Evolutionary conservation across 2,888 invertebrate species (phyloP).

Genomic region (Molorchus minor): DNA sequence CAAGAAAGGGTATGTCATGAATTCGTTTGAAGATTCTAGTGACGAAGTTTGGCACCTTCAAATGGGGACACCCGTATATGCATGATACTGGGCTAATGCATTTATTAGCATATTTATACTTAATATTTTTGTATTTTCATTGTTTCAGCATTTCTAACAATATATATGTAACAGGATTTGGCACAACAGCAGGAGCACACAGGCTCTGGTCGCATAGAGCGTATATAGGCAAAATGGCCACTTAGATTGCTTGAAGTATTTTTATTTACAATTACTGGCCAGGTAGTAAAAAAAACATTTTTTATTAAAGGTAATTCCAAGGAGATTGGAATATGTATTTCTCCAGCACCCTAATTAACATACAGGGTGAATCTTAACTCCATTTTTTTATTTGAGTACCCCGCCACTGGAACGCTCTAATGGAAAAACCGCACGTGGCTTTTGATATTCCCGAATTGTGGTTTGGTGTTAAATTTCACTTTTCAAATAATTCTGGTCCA

Average conservation of each 20-base stretch:
- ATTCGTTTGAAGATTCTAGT: no score
- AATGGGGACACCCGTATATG: no score
- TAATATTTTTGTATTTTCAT: constrained; percentile 33
- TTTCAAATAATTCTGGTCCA: no score
- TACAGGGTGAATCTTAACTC: no score
- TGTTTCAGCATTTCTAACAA: constrained; percentile 67
- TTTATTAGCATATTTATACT: neutral
- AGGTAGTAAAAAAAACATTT: constrained; percentile 67
- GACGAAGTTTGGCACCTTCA: no score
- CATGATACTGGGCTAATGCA: neutral
- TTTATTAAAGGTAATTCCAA: neutral
- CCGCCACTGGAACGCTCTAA: neutral
- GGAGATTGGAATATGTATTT: neutral
- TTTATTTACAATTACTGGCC: constrained; percentile 82
- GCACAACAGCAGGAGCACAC: constrained; percentile 84
- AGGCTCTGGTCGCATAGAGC: constrained; percentile 84
- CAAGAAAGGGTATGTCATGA: no score
- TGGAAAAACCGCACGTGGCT: neutral
- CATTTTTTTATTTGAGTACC: no score
- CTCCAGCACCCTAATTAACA: neutral
- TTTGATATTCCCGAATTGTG: neutral
- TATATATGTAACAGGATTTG: constrained; percentile 82
- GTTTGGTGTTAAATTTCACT: neutral
- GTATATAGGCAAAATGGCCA: constrained; percentile 77
- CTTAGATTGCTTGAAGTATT: constrained; percentile 73